Conservation (phyloP, 2,113 vertebrate genomes). For the Xiphophorus couchianus region DNA sequence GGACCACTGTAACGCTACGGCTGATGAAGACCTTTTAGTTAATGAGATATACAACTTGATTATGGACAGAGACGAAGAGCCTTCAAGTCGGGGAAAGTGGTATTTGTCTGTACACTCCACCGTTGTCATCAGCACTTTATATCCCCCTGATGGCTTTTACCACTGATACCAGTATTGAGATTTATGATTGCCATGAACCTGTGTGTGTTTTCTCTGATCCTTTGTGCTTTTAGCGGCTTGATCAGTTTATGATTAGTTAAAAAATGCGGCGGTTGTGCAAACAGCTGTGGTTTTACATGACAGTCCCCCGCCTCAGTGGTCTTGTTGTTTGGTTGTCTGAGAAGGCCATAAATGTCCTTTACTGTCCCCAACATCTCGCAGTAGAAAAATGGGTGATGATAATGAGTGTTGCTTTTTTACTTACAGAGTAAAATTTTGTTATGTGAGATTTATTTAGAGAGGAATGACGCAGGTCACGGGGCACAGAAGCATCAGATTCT, state of each 20-base stretch:
- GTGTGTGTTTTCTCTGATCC: constrained; percentile 46
- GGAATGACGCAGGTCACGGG: constrained; percentile 25
- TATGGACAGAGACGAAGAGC: constrained; percentile 53
- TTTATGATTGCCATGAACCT: constrained; percentile 53
- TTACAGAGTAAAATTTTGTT: constrained; percentile 6
- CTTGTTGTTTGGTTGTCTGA: constrained; percentile 37
- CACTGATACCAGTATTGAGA: constrained; percentile 57
- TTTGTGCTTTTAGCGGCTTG: constrained; percentile 53
- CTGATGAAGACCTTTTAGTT: constrained; percentile 73
- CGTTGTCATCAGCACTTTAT: constrained; percentile 54
- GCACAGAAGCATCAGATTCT: constrained; percentile 32
- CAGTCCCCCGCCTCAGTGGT: not conserved
- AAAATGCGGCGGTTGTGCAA: constrained; percentile 42
- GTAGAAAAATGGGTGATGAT: constrained; percentile 23
- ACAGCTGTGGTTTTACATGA: constrained; percentile 34
- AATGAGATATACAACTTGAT: constrained; percentile 69
- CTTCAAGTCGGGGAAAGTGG: constrained; percentile 42
- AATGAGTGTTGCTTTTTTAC: constrained; percentile 18
- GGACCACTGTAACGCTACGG: constrained; percentile 45
- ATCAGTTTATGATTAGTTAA: constrained; percentile 57
- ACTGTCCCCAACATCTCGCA: constrained; percentile 19
- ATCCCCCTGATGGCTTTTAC: constrained; percentile 64
- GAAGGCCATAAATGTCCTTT: constrained; percentile 25
- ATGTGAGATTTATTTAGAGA: constrained; percentile 26
- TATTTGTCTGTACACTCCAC: constrained; percentile 37